Conservation (phyloP, 2,888 invertebrate genomes). For the Norana najaformis region DNA sequence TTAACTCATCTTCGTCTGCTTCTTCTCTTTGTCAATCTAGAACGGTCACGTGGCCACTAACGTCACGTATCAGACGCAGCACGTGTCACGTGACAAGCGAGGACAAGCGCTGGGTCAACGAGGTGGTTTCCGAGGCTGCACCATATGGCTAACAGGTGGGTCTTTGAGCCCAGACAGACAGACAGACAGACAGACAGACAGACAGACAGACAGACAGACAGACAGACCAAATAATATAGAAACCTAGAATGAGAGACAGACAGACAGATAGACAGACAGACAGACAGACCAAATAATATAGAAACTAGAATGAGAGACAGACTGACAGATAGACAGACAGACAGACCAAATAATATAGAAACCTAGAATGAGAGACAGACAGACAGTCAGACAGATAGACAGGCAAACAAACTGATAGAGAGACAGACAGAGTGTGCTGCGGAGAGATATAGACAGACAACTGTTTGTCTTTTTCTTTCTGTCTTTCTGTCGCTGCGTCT, state of each 20-base stretch:
- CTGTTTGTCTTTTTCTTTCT: no score
- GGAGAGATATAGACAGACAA: no score
- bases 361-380: no score
- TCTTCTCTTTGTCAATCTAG: background rate
- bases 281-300: no score
- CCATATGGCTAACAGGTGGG: constrained; percentile 90
- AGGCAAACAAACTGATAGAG: background rate
- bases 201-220: background rate
- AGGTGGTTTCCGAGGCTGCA: constrained; percentile 79
- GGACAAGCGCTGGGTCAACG: constrained; percentile 85
- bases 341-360: no score
- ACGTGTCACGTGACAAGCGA: constrained; percentile 88
- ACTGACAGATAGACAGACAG: background rate
- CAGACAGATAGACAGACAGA: background rate
- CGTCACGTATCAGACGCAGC: constrained; percentile 90
- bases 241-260: background rate
- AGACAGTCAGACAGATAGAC: background rate
- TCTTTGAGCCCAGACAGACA: background rate
- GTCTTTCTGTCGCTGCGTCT: no score
- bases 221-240: no score
- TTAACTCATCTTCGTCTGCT: background rate
- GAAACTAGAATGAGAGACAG: no score
- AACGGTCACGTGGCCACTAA: constrained; percentile 73
- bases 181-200: background rate
- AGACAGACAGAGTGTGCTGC: no score